Base-by-base conservation (phyloP, 2,113 vertebrate species). In the Terrapene triunguis region DNA sequence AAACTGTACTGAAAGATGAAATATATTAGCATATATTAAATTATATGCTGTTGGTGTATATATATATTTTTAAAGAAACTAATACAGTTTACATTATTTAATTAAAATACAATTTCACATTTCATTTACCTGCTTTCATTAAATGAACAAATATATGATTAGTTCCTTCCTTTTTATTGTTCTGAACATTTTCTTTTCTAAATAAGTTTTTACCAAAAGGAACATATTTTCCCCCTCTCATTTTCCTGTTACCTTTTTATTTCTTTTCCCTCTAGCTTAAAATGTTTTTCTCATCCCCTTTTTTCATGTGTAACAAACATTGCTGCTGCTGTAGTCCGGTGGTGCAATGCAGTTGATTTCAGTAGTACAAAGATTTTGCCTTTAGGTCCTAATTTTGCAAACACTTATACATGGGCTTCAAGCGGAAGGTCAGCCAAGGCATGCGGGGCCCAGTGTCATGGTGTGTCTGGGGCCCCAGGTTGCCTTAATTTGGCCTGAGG, bases 41-140 rank as follows among this genome's bases (percentile, higher is more conserved):
- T 84, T 92, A 51, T 80, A 88, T 92, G 35, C 35, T 83, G 13
- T 82, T 59, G 19, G 8, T 84, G 59, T 12, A 85, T 38, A 95
- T n/a, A n/a, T 50, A 87, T 80, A 32, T 81, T 81, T 42, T 38
- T 92, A 88, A 86, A 62, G 48, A 86, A 94, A 89, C 82, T 22
- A 86, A 89, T 51, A 85, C 19, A 82, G 74, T 95, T 93, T 88
- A 91, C 88, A 51, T 87, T 96, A n/a, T 47, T 88, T 16, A 96
- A 62, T 96, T 95, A 89, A 93, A 95, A 89, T 85, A 72, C 3
- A 62, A 1, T 55, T 69, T 95, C 80, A 27, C 48, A 83, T 97
- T 97, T 4, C 14, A 44, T 89, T 93, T 84, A 80, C 80, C 85
- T 88, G n/a, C 19, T 93, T 97, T 97, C 81, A 90, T 84, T 94